A percentile compares a stretch with the other conserved stretches of the same genome.
These are phyloP conservation scores for Drosophila asahinai DNA, from an alignment of 1,140 invertebrate genomes.

Conservation along the genomic window DNA sequence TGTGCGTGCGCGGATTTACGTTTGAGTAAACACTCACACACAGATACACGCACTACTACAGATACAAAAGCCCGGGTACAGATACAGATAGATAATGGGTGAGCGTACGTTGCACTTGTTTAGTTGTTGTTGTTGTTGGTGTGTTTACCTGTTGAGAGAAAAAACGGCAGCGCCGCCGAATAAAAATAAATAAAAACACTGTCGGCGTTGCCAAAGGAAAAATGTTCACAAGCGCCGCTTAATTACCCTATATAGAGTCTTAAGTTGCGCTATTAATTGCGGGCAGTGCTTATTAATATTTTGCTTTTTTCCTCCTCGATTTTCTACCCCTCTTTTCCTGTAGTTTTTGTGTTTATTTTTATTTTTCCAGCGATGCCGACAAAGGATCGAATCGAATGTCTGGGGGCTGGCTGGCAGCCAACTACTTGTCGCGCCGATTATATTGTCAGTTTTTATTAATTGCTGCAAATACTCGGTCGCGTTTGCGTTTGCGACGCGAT, in stretches of 20 bases:
- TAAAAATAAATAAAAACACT: slow-evolving; percentile 33
- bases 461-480: slow-evolving; percentile 75
- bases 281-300: slow-evolving; percentile 83
- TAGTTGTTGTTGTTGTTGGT: slow-evolving; percentile 42
- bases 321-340: slow-evolving; percentile 1
- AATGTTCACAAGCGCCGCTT: slow-evolving; percentile 83
- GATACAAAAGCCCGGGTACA: slow-evolving; percentile 29
- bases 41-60: not conserved
- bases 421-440: slow-evolving; percentile 82
- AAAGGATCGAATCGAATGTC: slow-evolving; percentile 63
- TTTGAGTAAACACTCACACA: slow-evolving; percentile 61
- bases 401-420: slow-evolving; percentile 78
- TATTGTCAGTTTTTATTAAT: slow-evolving; percentile 84
- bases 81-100: slow-evolving; percentile 33
- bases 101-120: slow-evolving; percentile 77
- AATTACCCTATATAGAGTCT: slow-evolving; percentile 84
- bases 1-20: slow-evolving; percentile 80
- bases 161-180: slow-evolving; percentile 55
- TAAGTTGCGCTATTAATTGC: slow-evolving; percentile 84
- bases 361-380: slow-evolving; percentile 65
- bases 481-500: slow-evolving; percentile 40
- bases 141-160: slow-evolving; percentile 68
- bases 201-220: slow-evolving; percentile 76
- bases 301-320: slow-evolving; percentile 60
- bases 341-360: slow-evolving; percentile 14